These are phyloP conservation scores for Sparidentex hasta DNA, from an alignment of 2,797 vertebrate genomes.

Conservation along the genomic window DNA sequence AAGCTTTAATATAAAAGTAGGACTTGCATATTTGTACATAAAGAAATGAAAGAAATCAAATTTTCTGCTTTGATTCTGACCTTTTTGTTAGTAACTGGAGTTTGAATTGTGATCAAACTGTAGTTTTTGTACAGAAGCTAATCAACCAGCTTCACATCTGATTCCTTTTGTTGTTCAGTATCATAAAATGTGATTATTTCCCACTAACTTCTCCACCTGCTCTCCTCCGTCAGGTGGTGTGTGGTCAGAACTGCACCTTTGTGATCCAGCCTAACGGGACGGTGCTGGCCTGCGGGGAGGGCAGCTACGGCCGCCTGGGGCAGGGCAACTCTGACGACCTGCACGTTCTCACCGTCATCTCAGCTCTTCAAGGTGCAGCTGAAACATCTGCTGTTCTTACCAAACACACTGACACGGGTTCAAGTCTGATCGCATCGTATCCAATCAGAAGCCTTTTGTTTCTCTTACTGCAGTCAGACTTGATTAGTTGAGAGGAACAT, in stretches of 20 bases:
- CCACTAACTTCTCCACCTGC: background rate
- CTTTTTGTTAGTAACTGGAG: background rate
- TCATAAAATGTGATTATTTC: background rate
- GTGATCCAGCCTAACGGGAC: conserved; percentile 97
- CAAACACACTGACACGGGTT: no score
- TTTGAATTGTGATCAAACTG: background rate
- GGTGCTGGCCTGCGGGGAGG: conserved; percentile 95
- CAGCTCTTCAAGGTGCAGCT: conserved; percentile 92
- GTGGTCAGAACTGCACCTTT: conserved; percentile 97
- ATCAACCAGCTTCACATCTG: background rate
- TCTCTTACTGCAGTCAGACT: no score
- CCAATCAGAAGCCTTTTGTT: no score
- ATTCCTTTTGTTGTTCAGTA: background rate
- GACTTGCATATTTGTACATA: background rate
- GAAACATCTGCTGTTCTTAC: background rate
- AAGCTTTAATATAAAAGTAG: no score
- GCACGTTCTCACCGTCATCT: conserved; percentile 95
- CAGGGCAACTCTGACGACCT: conserved; percentile 97
- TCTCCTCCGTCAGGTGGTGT: conserved; percentile 87
- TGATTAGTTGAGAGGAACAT: no score
- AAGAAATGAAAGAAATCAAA: background rate
- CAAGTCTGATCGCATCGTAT: no score
- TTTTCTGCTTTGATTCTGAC: no score
- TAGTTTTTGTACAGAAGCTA: no score
- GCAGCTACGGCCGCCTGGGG: conserved; percentile 95